Conservation (phyloP, 2,888 invertebrate genomes). For the Nemoura dubitans region DNA sequence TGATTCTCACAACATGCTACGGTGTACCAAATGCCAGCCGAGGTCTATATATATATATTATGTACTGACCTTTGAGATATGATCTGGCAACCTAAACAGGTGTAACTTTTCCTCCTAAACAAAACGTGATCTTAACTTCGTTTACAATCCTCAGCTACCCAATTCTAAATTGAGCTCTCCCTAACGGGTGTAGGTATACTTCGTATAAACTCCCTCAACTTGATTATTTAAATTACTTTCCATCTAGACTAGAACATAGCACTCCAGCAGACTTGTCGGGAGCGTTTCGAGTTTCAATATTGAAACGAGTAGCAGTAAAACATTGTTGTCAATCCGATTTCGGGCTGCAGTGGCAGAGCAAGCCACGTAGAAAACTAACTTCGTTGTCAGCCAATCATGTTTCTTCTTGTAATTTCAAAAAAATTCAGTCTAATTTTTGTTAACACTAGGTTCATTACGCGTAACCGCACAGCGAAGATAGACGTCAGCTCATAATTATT, state of each 20-base stretch:
- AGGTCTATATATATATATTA: background rate
- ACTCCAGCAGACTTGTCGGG: background rate
- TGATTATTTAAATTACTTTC: conserved; percentile 29
- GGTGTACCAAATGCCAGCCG: background rate
- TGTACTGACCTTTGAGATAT: conserved; percentile 34
- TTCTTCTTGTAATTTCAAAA: background rate
- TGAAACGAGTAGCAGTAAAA: too few relatives aligned
- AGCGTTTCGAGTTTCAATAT: background rate
- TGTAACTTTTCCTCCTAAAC: conserved; percentile 38
- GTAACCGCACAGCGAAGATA: background rate
- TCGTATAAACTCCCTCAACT: background rate
- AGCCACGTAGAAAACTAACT: background rate
- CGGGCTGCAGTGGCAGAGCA: too few relatives aligned
- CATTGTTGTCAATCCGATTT: too few relatives aligned
- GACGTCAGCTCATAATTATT: background rate
- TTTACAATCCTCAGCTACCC: conserved; percentile 28
- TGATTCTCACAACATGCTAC: background rate
- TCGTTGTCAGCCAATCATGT: background rate
- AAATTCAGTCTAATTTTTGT: background rate
- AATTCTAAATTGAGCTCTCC: conserved; percentile 7
- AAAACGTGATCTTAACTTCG: conserved; percentile 39
- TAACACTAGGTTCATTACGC: background rate
- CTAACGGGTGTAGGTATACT: background rate
- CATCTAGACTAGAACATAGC: conserved; percentile 8
- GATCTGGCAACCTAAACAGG: conserved; percentile 42